Evolutionary conservation across 2,797 vertebrate genomes (phyloP).

Genomic region (Chromobotia macracanthus): DNA sequence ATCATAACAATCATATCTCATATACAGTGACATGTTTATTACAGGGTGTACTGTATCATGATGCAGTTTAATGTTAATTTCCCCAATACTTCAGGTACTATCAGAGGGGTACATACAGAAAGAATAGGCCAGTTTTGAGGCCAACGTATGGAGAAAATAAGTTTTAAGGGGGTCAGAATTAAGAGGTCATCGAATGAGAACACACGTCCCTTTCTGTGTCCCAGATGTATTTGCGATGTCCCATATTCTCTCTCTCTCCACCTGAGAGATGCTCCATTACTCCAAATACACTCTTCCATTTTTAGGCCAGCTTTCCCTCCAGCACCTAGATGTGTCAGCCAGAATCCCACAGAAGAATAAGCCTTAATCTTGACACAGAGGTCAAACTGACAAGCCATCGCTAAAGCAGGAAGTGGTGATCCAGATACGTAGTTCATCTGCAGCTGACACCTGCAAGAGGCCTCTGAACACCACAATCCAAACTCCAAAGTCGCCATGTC

Average conservation of each 20-base stretch:
- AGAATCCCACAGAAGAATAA: slow-evolving; percentile 10
- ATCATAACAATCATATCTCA: no score
- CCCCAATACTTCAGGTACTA: no score
- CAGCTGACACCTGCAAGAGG: slow-evolving; percentile 19
- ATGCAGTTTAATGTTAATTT: no score
- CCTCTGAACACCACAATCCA: slow-evolving; percentile 44
- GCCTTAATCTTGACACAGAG: neutral
- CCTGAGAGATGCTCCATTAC: slow-evolving; percentile 52
- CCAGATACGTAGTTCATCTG: neutral
- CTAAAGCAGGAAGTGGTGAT: neutral
- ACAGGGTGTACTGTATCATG: no score
- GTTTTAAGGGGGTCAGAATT: slow-evolving; percentile 51
- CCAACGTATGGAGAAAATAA: slow-evolving; percentile 49
- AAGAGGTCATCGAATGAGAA: slow-evolving; percentile 53
- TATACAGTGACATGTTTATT: no score
- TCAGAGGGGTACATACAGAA: neutral
- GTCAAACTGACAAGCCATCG: neutral
- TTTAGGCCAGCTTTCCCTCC: slow-evolving; percentile 31
- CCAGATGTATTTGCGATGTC: slow-evolving; percentile 41
- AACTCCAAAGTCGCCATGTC: neutral
- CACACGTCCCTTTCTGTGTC: slow-evolving; percentile 19
- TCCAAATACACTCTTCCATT: slow-evolving; percentile 42
- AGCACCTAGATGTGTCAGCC: slow-evolving; percentile 21
- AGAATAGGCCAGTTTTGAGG: neutral
- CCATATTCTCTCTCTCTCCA: slow-evolving; percentile 31